These are phyloP conservation scores for Lordiphosa collinella DNA, from an alignment of 1,140 invertebrate species.

Conservation along the genomic window DNA sequence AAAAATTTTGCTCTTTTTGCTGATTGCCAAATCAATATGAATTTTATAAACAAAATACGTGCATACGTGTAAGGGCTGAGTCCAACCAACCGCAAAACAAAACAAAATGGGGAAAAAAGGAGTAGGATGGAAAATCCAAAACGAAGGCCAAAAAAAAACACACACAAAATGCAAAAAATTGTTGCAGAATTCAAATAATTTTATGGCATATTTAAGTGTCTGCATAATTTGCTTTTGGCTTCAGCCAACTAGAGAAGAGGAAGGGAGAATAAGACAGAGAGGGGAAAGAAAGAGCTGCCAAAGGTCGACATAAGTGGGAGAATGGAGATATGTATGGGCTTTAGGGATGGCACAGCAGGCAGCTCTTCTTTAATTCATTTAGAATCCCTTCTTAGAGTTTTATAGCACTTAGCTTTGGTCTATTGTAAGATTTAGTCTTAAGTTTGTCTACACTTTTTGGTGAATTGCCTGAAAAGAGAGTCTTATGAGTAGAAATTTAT, in stretches of 20 bases:
- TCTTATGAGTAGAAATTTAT: too few relatives aligned
- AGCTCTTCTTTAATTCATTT: too few relatives aligned
- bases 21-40: background rate
- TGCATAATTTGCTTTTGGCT: conserved; percentile 61
- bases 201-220: conserved; percentile 72
- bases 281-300: background rate
- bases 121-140: background rate
- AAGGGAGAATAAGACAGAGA: background rate
- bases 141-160: background rate
- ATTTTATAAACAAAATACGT: background rate
- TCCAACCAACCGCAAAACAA: background rate
- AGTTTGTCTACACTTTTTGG: too few relatives aligned
- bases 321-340: background rate
- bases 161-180: conserved; percentile 42
- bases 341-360: too few relatives aligned
- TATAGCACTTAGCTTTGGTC: too few relatives aligned
- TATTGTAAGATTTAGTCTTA: too few relatives aligned
- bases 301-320: too few relatives aligned
- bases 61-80: background rate
- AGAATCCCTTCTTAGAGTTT: too few relatives aligned
- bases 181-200: conserved; percentile 68
- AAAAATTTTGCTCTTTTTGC: too few relatives aligned
- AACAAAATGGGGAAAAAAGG: background rate
- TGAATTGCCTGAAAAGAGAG: too few relatives aligned
- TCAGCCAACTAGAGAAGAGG: conserved; percentile 14